Evolutionary conservation across 2,888 invertebrate species (phyloP).

Genomic region (Ophraella communa): DNA sequence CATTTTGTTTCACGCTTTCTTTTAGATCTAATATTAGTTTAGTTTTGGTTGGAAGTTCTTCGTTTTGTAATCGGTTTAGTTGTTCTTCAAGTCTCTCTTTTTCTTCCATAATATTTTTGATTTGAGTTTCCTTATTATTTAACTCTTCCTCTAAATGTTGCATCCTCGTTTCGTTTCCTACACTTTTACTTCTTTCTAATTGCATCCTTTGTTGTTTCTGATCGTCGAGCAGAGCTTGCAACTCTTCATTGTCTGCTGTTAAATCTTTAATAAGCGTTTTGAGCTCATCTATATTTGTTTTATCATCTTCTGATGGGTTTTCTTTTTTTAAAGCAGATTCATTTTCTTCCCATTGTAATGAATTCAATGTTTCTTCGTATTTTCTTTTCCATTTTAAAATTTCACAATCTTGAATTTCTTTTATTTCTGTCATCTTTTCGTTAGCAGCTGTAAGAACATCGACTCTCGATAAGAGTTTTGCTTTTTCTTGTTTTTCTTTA

Average conservation of each 20-base stretch:
- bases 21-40: constrained; percentile 6
- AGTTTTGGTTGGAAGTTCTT: not conserved
- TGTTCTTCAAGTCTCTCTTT: constrained; percentile 11
- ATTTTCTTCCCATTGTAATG: constrained; percentile 64
- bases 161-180: constrained; percentile 17
- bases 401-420: constrained; percentile 81
- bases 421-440: constrained; percentile 79
- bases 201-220: constrained; percentile 57
- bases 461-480: constrained; percentile 71
- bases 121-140: constrained; percentile 4
- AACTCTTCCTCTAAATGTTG: constrained; percentile 29
- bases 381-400: constrained; percentile 75
- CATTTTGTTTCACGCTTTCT: not conserved
- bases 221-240: constrained; percentile 66
- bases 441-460: constrained; percentile 78
- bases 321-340: constrained; percentile 36
- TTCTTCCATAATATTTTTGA: constrained; percentile 16
- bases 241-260: constrained; percentile 68
- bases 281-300: constrained; percentile 60
- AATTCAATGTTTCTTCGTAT: constrained; percentile 72
- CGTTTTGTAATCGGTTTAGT: not conserved
- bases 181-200: constrained; percentile 41
- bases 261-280: constrained; percentile 65
- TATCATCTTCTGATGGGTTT: not conserved
- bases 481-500: constrained; percentile 72